Base-by-base conservation (phyloP, 2,113 vertebrate genomes). In the Micromys minutus region DNA sequence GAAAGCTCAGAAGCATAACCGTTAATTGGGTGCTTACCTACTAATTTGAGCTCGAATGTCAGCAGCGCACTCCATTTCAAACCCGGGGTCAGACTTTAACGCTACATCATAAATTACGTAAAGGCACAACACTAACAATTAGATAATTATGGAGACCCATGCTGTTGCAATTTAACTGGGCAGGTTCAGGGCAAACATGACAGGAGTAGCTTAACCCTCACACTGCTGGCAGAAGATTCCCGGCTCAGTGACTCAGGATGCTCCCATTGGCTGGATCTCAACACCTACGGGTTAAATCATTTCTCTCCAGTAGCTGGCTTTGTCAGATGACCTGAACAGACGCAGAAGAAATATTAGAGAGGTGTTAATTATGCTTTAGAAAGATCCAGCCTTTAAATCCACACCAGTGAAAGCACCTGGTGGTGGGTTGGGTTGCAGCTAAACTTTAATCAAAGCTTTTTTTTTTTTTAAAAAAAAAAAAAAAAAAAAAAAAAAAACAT, bases 1-100 rank as follows among this genome's bases (percentile, higher is more conserved):
- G 98, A 98, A 98, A 98, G 98, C 98, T 98, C 98, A 96, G 98
- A 97, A 97, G 98, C 98, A 96, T 96, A 97, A 97, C 98, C 95
- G 94, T 98, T 98, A 98, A 98, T 98, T 98, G 98, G 98, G 98
- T 98, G 98, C 98, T 98, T 98, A 98, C 98, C 98, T 98, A 98
- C 98, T 98, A 98, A 98, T 98, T 98, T 98, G 98, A 98, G 98
- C 98, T 97, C 96, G 98, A 98, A 97, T 98, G 98, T 98, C 98
- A 98, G 98, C 98, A 97, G 97, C 96, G 96, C 97, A 97, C 98
- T 98, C 98, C 98, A 97, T 98, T 97, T 98, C 97, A 98, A 98
- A 98, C 97, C 98, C 98, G 92, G 98, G 98, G 98, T 98, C 98
- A 98, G 98, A 95, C 98, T 98, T 98, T 97, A 98, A 98, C 98